These are phyloP conservation scores for Heliconius hermathena DNA, from an alignment of 1,140 invertebrate genomes.

Conservation along the genomic window DNA sequence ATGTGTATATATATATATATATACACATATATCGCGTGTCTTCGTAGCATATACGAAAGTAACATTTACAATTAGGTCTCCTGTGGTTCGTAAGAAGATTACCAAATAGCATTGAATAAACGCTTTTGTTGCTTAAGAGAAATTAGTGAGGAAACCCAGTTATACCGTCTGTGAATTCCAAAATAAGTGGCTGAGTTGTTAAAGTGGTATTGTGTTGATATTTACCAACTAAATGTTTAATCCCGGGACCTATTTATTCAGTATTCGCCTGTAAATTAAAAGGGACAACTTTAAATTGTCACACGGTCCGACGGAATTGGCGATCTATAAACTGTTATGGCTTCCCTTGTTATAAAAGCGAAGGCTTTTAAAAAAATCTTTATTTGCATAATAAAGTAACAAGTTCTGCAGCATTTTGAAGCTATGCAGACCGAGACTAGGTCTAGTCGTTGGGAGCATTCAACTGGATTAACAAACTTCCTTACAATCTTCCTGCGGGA, in stretches of 20 bases:
- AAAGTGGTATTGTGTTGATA: conserved; percentile 43
- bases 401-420: conserved; percentile 46
- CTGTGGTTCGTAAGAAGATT: conserved; percentile 42
- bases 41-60: conserved; percentile 30
- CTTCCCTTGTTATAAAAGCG: conserved; percentile 31
- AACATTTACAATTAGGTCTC: conserved; percentile 39
- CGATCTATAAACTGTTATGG: conserved; percentile 42
- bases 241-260: conserved; percentile 41
- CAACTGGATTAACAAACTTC: conserved; percentile 71
- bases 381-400: conserved; percentile 46
- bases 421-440: conserved; percentile 42
- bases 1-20: too few relatives aligned
- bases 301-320: conserved; percentile 36
- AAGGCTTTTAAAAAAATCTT: conserved; percentile 39
- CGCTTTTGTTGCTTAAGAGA: conserved; percentile 41
- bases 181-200: conserved; percentile 42
- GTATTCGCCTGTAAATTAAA: conserved; percentile 38
- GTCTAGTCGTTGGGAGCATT: conserved; percentile 53
- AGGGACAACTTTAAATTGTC: conserved; percentile 38
- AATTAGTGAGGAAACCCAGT: conserved; percentile 41
- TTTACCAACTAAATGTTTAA: conserved; percentile 47
- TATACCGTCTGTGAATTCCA: conserved; percentile 40
- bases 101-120: conserved; percentile 41
- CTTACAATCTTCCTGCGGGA: conserved; percentile 62
- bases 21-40: conserved; percentile 9